Base-by-base conservation (phyloP, 2,797 vertebrate species). In the Micropoecilia bifurca region DNA sequence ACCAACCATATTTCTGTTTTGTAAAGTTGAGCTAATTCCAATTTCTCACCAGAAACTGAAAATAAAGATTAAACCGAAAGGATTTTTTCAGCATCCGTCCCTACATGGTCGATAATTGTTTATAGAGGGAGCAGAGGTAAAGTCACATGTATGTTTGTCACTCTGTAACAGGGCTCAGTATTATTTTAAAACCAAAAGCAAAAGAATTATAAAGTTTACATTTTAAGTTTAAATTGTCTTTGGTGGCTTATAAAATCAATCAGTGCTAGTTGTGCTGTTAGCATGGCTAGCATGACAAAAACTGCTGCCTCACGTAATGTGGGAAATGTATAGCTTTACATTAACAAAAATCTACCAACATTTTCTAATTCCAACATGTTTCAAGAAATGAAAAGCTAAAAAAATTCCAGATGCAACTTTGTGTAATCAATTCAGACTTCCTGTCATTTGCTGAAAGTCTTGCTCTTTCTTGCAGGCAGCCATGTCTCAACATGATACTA, bases 1-100 rank as follows among this genome's bases (percentile, higher is more conserved):
- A 73, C 59, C 63, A 63, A 73, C 73, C 73, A 69, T 76, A 86
- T 47, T 61, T 87, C 91, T 90, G 81, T 90, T 87, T 86, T 79
- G 55, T 59, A 30, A 59, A 59, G n/a, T 61, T 61, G 2, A 61
- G 5, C 14, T 33, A 61, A 61, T 61, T 61, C 2, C 28, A 61
- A 61, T 28, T 18, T 33, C 28, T 61, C 57, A 30, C 6, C 28
- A 61, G 14, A 7, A 30, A 61, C 13, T 33, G 1, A 18, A 61
- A 61, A 33, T 61, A 30, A 30, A 61, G 28, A 16, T 16, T 30
- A 61, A 33, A 61, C 13, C 14, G 0, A 6, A 61, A 59, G 2
- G 12, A 59, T 30, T 14, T 59, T 59, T 59, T 14, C 7, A 28
- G 28, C 57, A 59, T 28, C 57, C 57, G 5, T 59, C 12, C 12